phyloP scores from a whole-genome alignment of 2,888 invertebrate species.

The Tolmerus cingulatus region DNA sequence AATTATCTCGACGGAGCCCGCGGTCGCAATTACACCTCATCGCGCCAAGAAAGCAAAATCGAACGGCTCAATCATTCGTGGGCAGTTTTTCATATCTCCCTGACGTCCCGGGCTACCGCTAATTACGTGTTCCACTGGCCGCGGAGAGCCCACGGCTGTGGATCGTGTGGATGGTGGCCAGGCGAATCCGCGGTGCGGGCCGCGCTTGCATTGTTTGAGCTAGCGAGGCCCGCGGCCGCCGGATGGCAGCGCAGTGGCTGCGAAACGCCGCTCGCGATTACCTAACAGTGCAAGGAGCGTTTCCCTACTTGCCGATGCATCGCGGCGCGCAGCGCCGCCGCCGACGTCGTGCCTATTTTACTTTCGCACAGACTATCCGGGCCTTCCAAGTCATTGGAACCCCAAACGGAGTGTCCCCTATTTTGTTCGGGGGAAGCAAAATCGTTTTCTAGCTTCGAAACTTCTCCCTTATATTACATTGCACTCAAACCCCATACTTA shows the following conservation, averaged over 20 bases:
- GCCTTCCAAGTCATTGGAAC: not conserved
- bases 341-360: not conserved
- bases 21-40: not conserved
- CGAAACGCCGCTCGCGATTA: not conserved
- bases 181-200: not conserved
- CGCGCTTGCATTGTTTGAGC: constrained; percentile 4
- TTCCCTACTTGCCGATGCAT: not conserved
- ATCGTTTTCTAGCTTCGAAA: not conserved
- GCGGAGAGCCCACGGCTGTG: not conserved
- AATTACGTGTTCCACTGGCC: constrained; percentile 33
- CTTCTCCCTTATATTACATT: no score
- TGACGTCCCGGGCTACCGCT: not conserved
- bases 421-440: not conserved
- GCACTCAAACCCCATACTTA: no score
- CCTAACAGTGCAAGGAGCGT: constrained; percentile 13
- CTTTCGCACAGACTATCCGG: not conserved
- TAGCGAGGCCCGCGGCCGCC: not conserved
- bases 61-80: constrained; percentile 27
- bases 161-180: not conserved
- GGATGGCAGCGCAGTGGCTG: not conserved
- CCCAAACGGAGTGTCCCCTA: not conserved
- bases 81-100: constrained; percentile 29
- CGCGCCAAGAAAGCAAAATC: constrained; percentile 8
- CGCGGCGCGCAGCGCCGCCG: not conserved
- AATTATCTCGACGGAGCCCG: not conserved